Evolutionary conservation across 1,140 invertebrate species (phyloP).

Genomic region (Drosophila nigrodunni): DNA sequence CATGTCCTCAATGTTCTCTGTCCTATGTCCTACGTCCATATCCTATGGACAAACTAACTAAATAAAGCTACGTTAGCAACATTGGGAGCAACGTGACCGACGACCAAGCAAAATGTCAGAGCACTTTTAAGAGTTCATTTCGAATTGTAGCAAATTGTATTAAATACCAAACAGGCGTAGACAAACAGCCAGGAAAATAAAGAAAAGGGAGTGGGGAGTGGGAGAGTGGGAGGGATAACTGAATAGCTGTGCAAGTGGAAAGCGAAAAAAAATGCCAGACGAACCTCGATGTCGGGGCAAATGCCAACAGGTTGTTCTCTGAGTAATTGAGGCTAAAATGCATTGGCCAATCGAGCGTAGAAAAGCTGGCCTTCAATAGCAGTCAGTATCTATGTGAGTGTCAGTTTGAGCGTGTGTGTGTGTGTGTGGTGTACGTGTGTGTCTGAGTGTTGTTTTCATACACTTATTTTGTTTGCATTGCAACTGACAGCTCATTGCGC

Average conservation of each 20-base stretch:
- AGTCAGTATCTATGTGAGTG: constrained; percentile 8
- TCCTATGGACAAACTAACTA: constrained; percentile 33
- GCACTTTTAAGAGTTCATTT: constrained; percentile 77
- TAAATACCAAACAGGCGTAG: constrained; percentile 19
- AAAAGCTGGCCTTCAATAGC: constrained; percentile 24
- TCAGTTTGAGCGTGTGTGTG: too few species aligned
- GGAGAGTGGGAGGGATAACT: neutral
- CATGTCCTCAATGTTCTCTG: constrained; percentile 4
- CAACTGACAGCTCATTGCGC: constrained; percentile 9
- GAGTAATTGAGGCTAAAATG: constrained; percentile 70
- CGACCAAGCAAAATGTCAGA: constrained; percentile 68
- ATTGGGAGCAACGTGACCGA: constrained; percentile 50
- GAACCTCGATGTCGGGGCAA: constrained; percentile 28
- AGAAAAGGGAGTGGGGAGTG: neutral
- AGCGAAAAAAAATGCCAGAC: neutral
- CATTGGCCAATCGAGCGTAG: constrained; percentile 41
- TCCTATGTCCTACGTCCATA: too few species aligned
- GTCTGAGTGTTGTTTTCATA: neutral
- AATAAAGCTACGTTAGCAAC: neutral
- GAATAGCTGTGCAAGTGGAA: neutral
- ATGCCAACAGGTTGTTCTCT: constrained; percentile 72
- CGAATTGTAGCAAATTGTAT: constrained; percentile 48
- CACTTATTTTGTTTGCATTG: constrained; percentile 1
- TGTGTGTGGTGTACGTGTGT: neutral
- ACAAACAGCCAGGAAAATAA: constrained; percentile 11